Evolutionary conservation across 2,888 invertebrate genomes (phyloP), one percentile per base, ranked within the genome.

Genomic region (Drosophila heteroneura): DNA sequence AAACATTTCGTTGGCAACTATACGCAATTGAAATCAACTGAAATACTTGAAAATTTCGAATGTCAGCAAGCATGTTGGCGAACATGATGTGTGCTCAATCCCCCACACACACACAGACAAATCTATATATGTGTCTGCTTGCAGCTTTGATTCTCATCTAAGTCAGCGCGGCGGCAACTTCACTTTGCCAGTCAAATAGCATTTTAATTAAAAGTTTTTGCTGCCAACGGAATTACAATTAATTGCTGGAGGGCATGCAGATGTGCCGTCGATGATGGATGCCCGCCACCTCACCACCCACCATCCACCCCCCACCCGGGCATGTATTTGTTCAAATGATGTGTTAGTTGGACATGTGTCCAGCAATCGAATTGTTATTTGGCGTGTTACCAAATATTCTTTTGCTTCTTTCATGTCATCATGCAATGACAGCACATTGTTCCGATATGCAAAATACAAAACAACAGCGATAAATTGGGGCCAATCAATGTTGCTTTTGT

Each of bases 161-260:
- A 53, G 9, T 26, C 35, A n/a, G 2, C 19, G 53, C 33, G 32
- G 37, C 54, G n/a, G 22, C 26, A 59, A 44, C 54, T 56, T 57
- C 57, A 33, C 32, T 37, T 59, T 39, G 59, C 66, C 33, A 73
- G 76, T 76, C 76, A 76, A 69, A 60, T 53, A 51, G 35, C 57
- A 58, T 74, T 83, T 75, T 83, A 81, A 83, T 86, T 83, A 84
- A 83, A 86, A 86, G 54, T 32, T 33, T 49, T 60, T n/a, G 30
- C 60, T 65, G 59, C 41, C 57, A 51, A 19, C 52, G 66, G 53
- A 58, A 63, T 66, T 68, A 62, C 81, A 79, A 33, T 47, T 70
- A 70, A 76, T 85, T 66, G 67, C 26, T 41, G 68, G 12, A 1
- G 3, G 54, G 33, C 9, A 16, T 47, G n/a, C 30, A 61, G 54